Base-by-base conservation (phyloP, 37 sponge, comb jelly and placozoan genomes). In the Ianthella basta region DNA sequence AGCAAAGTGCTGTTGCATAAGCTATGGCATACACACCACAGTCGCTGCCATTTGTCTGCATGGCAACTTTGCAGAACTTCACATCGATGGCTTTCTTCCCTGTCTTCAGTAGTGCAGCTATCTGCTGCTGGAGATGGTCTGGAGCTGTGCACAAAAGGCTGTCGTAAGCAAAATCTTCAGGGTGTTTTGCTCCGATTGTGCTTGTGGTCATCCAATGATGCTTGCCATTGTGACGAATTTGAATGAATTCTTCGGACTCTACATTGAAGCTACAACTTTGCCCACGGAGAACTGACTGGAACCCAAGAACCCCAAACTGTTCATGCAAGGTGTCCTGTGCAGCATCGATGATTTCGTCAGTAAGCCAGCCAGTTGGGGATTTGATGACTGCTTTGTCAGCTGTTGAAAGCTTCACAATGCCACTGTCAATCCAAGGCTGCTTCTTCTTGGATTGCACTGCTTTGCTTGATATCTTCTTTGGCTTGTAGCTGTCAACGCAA, bases 21-120 rank as follows among this genome's bases (percentile, higher is more conserved):
- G 81, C 81, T 15, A 55, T 80, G 23, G 81, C 81, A 80, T 55
- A 80, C 30, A 80, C 34, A 35, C 81, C 81, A 35, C 78, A 80
- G 27, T 80, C 81, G 23, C n/a, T 56, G 56, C 34, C 27, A 44
- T 55, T 55, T 13, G 57, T 23, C 37, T 80, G 81, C 81, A 80
- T 55, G 34, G n/a, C 23, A 24, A 80, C 81, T 55, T 80, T 55
- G n/a, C 23, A 24, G 55, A 55, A 80, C 30, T 80, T 80, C 29
- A 80, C 12, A 8, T 14, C 23, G 23, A 80, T 80, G n/a, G 23
- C 56, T 55, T 44, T 27, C 56, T 55, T 34, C n/a, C 37, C 27
- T 21, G 81, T 80, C 15, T 44, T 24, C 8, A 80, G 56, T 55
- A 80, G n/a, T 24, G 81, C 57, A 41, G 81, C 81, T 13, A 80